Percentiles rank a stretch among this genome's conserved stretches.
Evolutionary conservation across 2,113 vertebrate species (phyloP).

Genomic region (Coregonus clupeaformis): DNA sequence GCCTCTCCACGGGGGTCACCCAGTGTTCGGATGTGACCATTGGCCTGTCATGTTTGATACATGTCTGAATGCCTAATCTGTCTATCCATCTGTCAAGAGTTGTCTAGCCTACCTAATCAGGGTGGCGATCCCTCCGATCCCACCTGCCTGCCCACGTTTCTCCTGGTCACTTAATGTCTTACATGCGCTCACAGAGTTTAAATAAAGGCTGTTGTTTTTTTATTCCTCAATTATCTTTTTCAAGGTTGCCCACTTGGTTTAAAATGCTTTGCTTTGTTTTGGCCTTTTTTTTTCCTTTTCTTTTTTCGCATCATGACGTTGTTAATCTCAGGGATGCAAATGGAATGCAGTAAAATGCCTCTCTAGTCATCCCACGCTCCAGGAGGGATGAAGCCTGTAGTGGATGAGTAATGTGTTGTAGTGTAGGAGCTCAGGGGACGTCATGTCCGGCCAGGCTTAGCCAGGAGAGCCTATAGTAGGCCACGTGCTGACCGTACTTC

Average conservation of each 20-base stretch:
- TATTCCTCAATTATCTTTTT: conserved; percentile 9
- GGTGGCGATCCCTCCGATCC: conserved; percentile 34
- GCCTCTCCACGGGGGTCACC: conserved; percentile 52
- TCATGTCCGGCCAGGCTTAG: conserved; percentile 56
- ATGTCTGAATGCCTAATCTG: conserved; percentile 70
- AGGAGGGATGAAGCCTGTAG: conserved; percentile 8
- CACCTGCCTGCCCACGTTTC: conserved; percentile 14
- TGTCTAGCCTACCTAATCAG: conserved; percentile 63
- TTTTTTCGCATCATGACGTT: conserved; percentile 23
- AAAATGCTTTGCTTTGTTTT: conserved; percentile 31
- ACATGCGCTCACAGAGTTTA: not conserved
- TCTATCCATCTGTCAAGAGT: conserved; percentile 71
- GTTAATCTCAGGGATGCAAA: conserved; percentile 9
- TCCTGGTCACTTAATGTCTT: conserved; percentile 35
- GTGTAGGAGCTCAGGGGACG: conserved; percentile 57
- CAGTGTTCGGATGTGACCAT: conserved; percentile 35
- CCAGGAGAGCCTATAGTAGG: conserved; percentile 46
- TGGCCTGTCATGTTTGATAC: conserved; percentile 61
- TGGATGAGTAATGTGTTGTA: conserved; percentile 15
- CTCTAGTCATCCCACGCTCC: conserved; percentile 49
- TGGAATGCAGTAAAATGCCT: conserved; percentile 48
- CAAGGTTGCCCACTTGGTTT: conserved; percentile 20
- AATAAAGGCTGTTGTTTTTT: conserved; percentile 22
- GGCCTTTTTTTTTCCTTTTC: not conserved
- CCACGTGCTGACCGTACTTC: conserved; percentile 55